phyloP scores from a whole-genome alignment of 1,140 invertebrate genomes.

The Ruditapes philippinarum region DNA sequence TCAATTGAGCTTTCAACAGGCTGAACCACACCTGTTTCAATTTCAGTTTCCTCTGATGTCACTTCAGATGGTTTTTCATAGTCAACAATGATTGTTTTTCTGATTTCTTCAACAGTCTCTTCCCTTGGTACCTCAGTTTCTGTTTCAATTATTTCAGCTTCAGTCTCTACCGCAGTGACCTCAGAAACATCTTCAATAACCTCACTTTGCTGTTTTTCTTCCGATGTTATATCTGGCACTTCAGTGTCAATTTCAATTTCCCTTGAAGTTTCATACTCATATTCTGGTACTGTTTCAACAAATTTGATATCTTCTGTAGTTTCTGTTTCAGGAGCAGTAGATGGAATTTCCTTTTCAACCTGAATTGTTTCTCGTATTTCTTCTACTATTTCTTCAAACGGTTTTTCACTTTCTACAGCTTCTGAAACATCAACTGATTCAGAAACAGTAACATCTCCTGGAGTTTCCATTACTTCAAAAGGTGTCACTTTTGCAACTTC shows the following conservation, averaged over 20 bases:
- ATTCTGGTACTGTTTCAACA: neutral
- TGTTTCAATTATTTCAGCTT: neutral
- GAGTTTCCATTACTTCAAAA: constrained; percentile 57
- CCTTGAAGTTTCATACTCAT: neutral
- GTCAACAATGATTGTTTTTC: constrained; percentile 13
- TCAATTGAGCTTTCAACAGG: constrained; percentile 51
- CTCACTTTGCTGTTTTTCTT: neutral
- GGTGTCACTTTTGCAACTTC: neutral
- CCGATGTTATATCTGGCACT: neutral
- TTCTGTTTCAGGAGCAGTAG: neutral
- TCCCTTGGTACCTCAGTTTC: constrained; percentile 36
- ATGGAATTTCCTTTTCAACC: constrained; percentile 40
- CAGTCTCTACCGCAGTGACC: neutral
- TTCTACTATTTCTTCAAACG: constrained; percentile 59
- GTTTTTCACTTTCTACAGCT: constrained; percentile 64
- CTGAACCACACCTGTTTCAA: constrained; percentile 47
- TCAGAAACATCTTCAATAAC: constrained; percentile 38
- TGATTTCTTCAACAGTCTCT: constrained; percentile 41
- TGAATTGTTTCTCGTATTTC: constrained; percentile 66
- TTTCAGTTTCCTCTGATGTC: constrained; percentile 59
- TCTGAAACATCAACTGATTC: constrained; percentile 43
- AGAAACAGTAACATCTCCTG: constrained; percentile 45
- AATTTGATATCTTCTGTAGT: neutral
- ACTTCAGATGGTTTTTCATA: constrained; percentile 55
- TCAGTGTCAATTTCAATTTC: neutral